phyloP scores from a whole-genome alignment of 2,797 vertebrate genomes.

The Peromyscus attwateri region DNA sequence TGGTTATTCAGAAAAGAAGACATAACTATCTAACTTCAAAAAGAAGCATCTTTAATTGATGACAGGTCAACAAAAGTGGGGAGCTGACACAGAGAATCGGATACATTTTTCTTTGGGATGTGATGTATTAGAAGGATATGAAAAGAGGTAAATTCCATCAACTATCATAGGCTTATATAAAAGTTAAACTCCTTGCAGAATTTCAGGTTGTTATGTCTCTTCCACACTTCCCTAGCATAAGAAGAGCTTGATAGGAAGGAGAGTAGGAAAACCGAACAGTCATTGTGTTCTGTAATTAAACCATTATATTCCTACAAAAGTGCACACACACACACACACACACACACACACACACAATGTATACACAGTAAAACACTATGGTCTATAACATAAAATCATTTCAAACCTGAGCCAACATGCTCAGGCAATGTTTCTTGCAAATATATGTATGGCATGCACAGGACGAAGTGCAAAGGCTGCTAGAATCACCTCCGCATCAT shows the following conservation, averaged over 20 bases:
- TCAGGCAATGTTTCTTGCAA: background rate
- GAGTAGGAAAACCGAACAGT: background rate
- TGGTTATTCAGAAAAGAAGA: slow-evolving; percentile 15
- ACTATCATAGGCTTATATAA: background rate
- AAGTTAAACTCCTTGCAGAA: background rate
- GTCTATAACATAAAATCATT: background rate
- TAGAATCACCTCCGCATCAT: background rate
- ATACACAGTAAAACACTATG: background rate
- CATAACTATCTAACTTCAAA: background rate
- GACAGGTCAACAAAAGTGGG: background rate
- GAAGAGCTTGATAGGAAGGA: background rate
- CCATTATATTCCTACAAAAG: background rate
- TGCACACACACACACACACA: too few relatives aligned
- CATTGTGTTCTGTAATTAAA: background rate
- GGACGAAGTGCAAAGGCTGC: background rate
- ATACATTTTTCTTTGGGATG: background rate
- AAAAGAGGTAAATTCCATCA: background rate
- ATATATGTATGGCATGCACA: background rate
- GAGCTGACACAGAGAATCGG: background rate
- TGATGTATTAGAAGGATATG: background rate
- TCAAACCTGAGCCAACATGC: background rate
- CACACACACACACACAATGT: too few relatives aligned
- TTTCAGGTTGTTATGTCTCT: background rate
- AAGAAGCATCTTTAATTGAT: background rate
- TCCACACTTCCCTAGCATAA: background rate